phyloP scores from a whole-genome alignment of 1,140 invertebrate genomes.

The Chymomyza costata region DNA sequence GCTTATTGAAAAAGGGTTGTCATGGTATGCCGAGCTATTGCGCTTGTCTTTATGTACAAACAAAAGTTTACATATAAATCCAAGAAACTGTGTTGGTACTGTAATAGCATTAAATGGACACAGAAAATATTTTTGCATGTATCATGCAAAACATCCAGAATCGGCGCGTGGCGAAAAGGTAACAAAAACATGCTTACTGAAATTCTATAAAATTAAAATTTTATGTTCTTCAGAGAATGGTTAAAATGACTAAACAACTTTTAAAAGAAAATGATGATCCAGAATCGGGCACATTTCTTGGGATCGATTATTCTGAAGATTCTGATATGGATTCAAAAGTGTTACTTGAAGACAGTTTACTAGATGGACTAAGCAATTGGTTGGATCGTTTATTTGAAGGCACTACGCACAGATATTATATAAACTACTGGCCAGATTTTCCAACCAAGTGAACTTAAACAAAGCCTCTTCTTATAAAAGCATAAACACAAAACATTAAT shows the following conservation, averaged over 20 bases:
- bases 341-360: constrained; percentile 82
- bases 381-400: constrained; percentile 97
- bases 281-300: constrained; percentile 88
- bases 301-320: constrained; percentile 82
- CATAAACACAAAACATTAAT: too few species aligned
- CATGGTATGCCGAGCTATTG: constrained; percentile 94
- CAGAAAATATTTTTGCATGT: constrained; percentile 98
- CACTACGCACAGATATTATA: constrained; percentile 93
- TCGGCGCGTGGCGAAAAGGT: constrained; percentile 78
- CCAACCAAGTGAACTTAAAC: constrained; percentile 75
- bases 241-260: constrained; percentile 80
- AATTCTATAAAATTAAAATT: constrained; percentile 10
- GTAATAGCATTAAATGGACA: constrained; percentile 97
- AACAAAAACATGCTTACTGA: constrained; percentile 20
- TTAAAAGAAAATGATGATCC: constrained; percentile 78
- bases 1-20: constrained; percentile 91
- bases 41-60: constrained; percentile 88
- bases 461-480: too few species aligned
- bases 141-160: constrained; percentile 92
- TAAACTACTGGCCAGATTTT: constrained; percentile 98
- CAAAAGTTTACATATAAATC: constrained; percentile 92
- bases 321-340: constrained; percentile 78
- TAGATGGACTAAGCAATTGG: constrained; percentile 97
- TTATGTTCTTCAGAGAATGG: constrained; percentile 77
- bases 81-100: constrained; percentile 97